Evolutionary conservation across 2,113 vertebrate species (phyloP).

Genomic region (Cairina moschata): DNA sequence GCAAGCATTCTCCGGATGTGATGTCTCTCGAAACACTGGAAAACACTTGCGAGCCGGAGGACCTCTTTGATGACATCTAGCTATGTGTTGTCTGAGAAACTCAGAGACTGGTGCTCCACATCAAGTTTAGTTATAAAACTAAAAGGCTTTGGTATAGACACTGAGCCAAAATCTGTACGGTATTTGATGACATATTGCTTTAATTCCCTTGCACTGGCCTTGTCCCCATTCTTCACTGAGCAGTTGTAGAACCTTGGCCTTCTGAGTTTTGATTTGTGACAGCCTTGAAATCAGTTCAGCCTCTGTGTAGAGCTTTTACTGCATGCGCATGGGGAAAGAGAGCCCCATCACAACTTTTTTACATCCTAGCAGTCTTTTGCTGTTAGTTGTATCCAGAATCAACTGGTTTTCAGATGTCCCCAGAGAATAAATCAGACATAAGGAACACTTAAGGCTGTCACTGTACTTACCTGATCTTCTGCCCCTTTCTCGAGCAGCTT

Average conservation of each 20-base stretch:
- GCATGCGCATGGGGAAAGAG: neutral
- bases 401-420: neutral
- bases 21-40: conserved; percentile 73
- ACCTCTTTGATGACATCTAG: conserved; percentile 88
- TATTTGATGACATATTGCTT: neutral
- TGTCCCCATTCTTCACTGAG: neutral
- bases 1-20: conserved; percentile 60
- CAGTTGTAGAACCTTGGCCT: neutral
- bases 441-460: neutral
- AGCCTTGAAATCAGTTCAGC: neutral
- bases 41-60: conserved; percentile 77
- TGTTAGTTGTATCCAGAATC: neutral
- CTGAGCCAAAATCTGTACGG: neutral
- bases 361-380: neutral
- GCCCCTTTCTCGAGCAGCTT: neutral
- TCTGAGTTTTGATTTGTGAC: neutral
- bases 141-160: neutral
- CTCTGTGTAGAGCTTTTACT: neutral
- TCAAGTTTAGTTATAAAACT: neutral
- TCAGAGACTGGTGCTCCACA: neutral
- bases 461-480: neutral
- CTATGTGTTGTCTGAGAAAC: neutral
- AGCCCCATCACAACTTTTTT: neutral
- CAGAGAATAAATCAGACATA: neutral
- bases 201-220: neutral